A percentile compares a stretch with the other conserved stretches of the same genome.
phyloP scores from a whole-genome alignment of 2,888 invertebrate species.

The Eueremaeus valkanovi region DNA sequence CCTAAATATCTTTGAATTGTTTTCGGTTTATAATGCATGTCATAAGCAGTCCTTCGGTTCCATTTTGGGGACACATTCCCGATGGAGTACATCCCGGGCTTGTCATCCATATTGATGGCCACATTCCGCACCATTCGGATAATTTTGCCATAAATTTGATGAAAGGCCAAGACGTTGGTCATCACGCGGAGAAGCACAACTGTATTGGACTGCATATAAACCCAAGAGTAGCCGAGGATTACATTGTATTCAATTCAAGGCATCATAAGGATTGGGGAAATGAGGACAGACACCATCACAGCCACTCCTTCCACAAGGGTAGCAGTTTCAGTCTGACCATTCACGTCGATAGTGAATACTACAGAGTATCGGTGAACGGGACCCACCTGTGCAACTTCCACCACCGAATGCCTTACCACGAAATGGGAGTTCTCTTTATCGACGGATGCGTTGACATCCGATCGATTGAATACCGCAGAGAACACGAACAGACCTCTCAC shows the following conservation, averaged over 20 bases:
- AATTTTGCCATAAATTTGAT: constrained; percentile 20
- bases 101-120: not conserved
- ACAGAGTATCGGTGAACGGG: constrained; percentile 21
- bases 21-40: constrained; percentile 7
- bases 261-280: not conserved
- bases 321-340: constrained; percentile 7
- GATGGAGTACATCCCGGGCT: constrained; percentile 10
- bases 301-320: not conserved
- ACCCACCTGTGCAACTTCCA: not conserved
- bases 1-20: too few relatives aligned
- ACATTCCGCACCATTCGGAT: constrained; percentile 15
- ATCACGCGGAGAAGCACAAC: not conserved
- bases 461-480: not conserved
- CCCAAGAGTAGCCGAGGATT: not conserved
- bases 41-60: not conserved
- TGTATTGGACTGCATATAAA: constrained; percentile 16
- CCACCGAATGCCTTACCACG: constrained; percentile 28
- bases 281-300: not conserved
- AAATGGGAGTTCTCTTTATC: constrained; percentile 5
- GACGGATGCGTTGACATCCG: constrained; percentile 3
- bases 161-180: not conserved
- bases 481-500: not conserved
- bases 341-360: constrained; percentile 5
- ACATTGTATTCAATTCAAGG: constrained; percentile 6
- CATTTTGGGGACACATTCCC: constrained; percentile 19